Percentiles rank a stretch among this genome's conserved stretches.
Evolutionary conservation across 2,113 vertebrate genomes (phyloP).

Genomic region (Mirounga angustirostris): DNA sequence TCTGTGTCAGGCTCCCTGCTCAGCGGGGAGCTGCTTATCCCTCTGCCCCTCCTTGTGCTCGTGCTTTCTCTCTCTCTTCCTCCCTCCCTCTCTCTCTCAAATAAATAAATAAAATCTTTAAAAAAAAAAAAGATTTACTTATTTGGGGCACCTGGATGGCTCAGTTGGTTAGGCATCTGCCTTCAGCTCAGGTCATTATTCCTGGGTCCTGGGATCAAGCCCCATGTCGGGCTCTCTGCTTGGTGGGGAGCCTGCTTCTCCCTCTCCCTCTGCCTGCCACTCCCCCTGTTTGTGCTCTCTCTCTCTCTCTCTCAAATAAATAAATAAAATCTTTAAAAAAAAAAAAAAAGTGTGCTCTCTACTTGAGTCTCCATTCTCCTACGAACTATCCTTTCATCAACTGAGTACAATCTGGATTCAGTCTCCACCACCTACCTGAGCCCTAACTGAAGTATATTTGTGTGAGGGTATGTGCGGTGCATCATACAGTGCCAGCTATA

Average conservation of each 20-base stretch:
- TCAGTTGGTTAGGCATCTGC: no score
- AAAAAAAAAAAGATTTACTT: neutral
- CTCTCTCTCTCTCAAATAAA: neutral
- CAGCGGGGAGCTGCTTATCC: no score
- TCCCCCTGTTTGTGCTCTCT: neutral
- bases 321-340: neutral
- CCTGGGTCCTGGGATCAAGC: no score
- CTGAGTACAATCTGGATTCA: neutral
- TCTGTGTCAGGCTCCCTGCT: no score
- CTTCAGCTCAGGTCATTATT: no score
- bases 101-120: no score
- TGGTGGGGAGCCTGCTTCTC: neutral
- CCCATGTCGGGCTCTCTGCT: no score
- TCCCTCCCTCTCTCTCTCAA: no score
- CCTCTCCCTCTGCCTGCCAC: no score
- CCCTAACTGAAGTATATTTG: neutral
- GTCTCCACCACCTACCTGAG: neutral
- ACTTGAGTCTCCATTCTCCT: neutral
- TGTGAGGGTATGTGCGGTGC: accelerated
- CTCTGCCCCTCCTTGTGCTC: no score
- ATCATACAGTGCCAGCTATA: neutral
- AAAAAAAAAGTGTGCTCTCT: neutral
- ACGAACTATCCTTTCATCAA: neutral
- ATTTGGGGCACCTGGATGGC: neutral
- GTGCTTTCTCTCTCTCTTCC: no score